Evolutionary conservation across 2,888 invertebrate genomes (phyloP), one percentile per base, ranked within the genome.

Genomic region (Anagyrus pseudococci): DNA sequence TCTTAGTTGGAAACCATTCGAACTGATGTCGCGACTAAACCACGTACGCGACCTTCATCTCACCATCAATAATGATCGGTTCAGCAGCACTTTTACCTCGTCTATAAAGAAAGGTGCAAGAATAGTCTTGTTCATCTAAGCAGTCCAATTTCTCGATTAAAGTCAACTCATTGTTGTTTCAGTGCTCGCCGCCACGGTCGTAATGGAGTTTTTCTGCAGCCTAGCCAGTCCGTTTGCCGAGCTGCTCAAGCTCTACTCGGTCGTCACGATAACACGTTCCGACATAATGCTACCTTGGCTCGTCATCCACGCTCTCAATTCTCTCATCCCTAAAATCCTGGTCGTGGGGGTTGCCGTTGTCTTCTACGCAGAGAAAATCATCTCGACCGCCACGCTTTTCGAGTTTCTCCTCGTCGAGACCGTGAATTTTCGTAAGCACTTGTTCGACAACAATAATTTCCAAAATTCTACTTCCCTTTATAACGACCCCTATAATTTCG

Each of bases 281-380:
- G 67, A 70, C 25, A 64, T 75, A 3, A 64, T 80, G 13, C n/a
- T 78, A 17, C 75, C 77, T 3, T 80, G 80, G 80, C 60, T 80
- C 33, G 63, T 72, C 6, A 53, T 76, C 3, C 76, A 75, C 25
- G 73, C 73, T 8, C 62, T 79, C 13, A 73, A 76, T 54, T 73
- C 76, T 48, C 63, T 78, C 29, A 33, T 74, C 4, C 69, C 77
- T 15, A 78, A 79, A 62, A 58, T 71, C 0, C 44, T 77, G 17
- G 67, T 73, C 1, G 37, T 74, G 0, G 25, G 59, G 0, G 61
- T 75, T 3, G 68, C 71, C 0, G 29, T 73, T 2, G 29, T 73
- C 10, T 67, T 77, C 15, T 75, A 74, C 69, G 54, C 67, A 25
- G 70, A 72, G 23, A 64, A 62, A 17, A 62, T 62, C 10, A 65